Base-by-base conservation (phyloP, 2,797 vertebrate genomes). In the Xiphorhynchus erythropygius region DNA sequence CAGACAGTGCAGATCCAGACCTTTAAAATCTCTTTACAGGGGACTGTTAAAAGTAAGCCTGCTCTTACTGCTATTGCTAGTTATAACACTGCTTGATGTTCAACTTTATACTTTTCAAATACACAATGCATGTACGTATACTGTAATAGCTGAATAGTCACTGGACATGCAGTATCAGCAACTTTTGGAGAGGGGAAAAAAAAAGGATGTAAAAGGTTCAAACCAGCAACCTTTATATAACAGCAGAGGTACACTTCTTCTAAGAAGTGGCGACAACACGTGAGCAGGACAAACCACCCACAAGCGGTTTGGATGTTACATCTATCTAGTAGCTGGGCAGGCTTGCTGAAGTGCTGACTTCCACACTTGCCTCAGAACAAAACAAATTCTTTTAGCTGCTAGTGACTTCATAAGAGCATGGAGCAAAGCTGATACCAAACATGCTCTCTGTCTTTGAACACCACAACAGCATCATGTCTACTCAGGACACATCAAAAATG, bases 401-500 rank as follows among this genome's bases (percentile, higher is more conserved):
- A 33, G 24, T 3, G 6, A 50, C 56, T 62, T 35, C 4, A 0
- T 18, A 83, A 32, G 28, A 52, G 18, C 71, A 42, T 2, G 3
- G 33, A 87, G 41, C 46, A 60, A 1, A 37, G 46, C 10, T 33
- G 46, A 84, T 64, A 14, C 42, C 47, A 71, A 84, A 73, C 19
- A 13, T 0, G 3, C 7, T n/a, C 33, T 55, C 69, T 10, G 18
- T 39, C 39, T 68, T 49, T 7, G 14, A 85, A 24, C 35, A 42
- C n/a, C 1, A 0, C 18, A 87, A 37, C 28, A 25, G 27, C 13
- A 65, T 13, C 42, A 24, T 0, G 0, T 11, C 60, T 62, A 52
- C 25, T 60, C 52, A 25, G 16, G 19, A 78, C 4, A 24, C 16
- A 71, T 24, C 30, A 77, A 25, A 74, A 53, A 67, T 9, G 1